phyloP scores from a whole-genome alignment of 2,797 vertebrate species.

The Trematomus bernacchii region DNA sequence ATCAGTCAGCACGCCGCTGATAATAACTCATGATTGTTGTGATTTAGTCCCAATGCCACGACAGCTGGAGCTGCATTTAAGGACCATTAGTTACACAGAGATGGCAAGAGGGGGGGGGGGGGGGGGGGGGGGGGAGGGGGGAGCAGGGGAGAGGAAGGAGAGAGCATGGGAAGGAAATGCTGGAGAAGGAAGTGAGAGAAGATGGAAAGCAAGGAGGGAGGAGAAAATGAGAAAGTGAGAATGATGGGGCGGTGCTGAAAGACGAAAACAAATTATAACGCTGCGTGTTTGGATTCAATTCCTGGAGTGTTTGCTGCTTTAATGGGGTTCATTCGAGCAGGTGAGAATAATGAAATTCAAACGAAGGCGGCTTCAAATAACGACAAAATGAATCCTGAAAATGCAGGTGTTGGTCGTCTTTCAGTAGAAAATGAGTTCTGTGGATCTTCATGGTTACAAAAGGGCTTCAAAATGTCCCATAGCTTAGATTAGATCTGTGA shows the following conservation, averaged over 20 bases:
- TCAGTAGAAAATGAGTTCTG: constrained; percentile 5
- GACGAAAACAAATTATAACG: constrained; percentile 21
- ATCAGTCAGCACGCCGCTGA: constrained; percentile 71
- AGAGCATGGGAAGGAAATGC: constrained; percentile 9
- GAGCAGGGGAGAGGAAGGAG: neutral
- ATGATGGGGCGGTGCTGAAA: constrained; percentile 5
- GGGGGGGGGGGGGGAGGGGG: constrained; percentile 19
- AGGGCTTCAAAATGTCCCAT: neutral
- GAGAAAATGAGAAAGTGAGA: constrained; percentile 1
- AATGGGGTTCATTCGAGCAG: constrained; percentile 13
- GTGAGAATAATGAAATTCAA: constrained; percentile 27
- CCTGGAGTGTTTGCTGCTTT: constrained; percentile 21
- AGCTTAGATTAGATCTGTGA: constrained; percentile 12
- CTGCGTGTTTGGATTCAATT: constrained; percentile 13
- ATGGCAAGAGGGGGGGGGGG: constrained; percentile 25
- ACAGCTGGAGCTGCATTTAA: constrained; percentile 77
- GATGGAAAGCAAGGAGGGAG: constrained; percentile 4
- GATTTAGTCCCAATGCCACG: constrained; percentile 69
- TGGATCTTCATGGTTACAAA: neutral
- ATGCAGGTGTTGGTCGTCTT: constrained; percentile 6
- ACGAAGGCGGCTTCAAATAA: constrained; percentile 11
- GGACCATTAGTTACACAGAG: constrained; percentile 76
- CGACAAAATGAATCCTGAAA: constrained; percentile 9
- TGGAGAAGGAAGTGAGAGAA: constrained; percentile 11
- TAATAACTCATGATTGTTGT: constrained; percentile 81